Base-by-base conservation (phyloP, 2,113 vertebrate genomes). In the Mirounga angustirostris region DNA sequence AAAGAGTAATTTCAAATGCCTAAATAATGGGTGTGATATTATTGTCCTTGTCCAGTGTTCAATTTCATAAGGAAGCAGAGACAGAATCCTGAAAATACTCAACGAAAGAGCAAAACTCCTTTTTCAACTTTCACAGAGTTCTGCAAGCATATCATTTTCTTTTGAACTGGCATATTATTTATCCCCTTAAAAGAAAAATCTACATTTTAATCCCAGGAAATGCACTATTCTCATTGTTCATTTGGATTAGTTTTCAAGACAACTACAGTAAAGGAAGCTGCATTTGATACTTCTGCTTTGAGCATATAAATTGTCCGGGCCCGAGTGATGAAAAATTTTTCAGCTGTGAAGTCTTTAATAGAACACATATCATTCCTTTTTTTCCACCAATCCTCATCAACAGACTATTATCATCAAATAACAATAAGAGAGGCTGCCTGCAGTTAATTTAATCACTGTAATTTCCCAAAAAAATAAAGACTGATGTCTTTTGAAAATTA, bases 391-490 rank as follows among this genome's bases (percentile, higher is more conserved):
- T 54, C 56, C 92, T 92, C 89, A 82, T 26, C 89, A 82, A 30
- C 18, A 98, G 73, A 94, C n/a, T 88, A 95, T 98, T 97, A 95
- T 96, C 95, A 88, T 97, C 94, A 97, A 79, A 84, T 92, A 92
- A 96, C 80, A 96, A 96, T 69, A 83, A 76, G 67, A 95, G 59
- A 93, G 33, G 56, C 94, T 97, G 63, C 67, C 96, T 95, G 69
- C 30, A 58, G 78, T 92, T 97, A 97, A 97, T 95, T 94, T 96
- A 97, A 98, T 96, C 95, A 91, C 94, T 91, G 22, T 95, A 86
- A 98, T 97, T 98, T 98, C 76, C 90, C 87, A 56, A 94, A 58
- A 61, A 93, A 98, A 96, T 94, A 96, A 98, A 97, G 98, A 97
- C 80, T 97, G 74, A 90, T 92, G 80, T 90, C 97, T 98, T 59